Evolutionary conservation across 37 sponge, comb jelly and placozoan species (phyloP), one percentile per base, ranked within the genome.

Genomic region (Halisarca cf. caerulea): DNA sequence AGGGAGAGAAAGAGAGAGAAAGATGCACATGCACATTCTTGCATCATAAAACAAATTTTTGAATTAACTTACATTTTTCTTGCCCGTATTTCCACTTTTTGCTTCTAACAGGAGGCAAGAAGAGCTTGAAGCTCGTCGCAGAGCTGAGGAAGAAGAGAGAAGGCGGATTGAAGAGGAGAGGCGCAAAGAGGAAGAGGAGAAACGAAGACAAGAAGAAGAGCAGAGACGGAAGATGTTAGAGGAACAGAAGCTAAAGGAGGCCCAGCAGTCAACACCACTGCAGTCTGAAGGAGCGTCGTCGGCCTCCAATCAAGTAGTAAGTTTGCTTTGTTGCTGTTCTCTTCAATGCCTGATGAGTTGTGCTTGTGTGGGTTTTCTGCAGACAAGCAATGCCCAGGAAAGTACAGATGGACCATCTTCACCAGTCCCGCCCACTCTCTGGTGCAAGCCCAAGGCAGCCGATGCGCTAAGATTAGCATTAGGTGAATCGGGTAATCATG

Each of bases 391-490:
- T 47, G 51, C 9, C n/a, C 9, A 14, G 41, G 77, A 74, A 44
- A 74, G 5, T 37, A 74, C 77, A 40, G 77, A 74, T 74, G 77
- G 77, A 7, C 25, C 51, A 47, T 6, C n/a, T 62, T 62, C 64
- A n/a, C 25, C 25, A 25, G 91, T 59, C 20, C 87, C 85, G 21
- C 88, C 92, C 0, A 58, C 92, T 34, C 89, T 91, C 2, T 88
- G 89, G 89, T 88, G 86, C 36, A 91, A 62, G 2, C 89, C 89
- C 9, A 91, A 91, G 37, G 78, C 82, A 9, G 88, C 92, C 2
- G 57, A 69, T 25, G 34, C 85, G 40, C 42, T 17, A 73, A 91
- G 66, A 28, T 85, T 18, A 53, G 66, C 33, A 17, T 60, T 35
- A 27, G 68, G 51, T 39, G 33, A 40, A 3, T 23, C 83, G 0